Base-by-base conservation (phyloP, 2,888 invertebrate species). In the Coecobrya sp. region DNA sequence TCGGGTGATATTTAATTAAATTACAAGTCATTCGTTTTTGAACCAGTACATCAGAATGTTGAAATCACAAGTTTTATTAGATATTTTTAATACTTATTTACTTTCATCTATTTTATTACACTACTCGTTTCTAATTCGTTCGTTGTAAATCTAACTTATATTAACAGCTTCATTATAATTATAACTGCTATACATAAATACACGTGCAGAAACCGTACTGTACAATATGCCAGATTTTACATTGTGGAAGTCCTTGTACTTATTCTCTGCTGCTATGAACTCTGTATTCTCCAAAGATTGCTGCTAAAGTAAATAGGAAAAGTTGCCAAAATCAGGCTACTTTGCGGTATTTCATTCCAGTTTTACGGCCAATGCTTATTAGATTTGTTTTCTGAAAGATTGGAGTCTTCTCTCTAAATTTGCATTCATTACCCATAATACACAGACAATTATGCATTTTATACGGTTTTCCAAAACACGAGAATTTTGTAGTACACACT, bases 321-420 rank as follows among this genome's bases (percentile, higher is more conserved):
- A 90, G 89, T 90, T 90, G 89, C 73, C 89, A 90, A 90, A 90
- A 68, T 84, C 76, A 25, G 76, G 85, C 36, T 85, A 90, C 73
- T 89, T 55, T 85, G 85, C 62, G 73, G 73, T 90, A 90, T 90
- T 85, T 90, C 89, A 90, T 90, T 90, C 89, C 84, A 82, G 76
- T 90, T 89, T 89, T 89, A 89, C 85, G 89, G 76, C 85, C 85
- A 76, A 45, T 90, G 85, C 84, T 85, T 90, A 90, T 85, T 84
- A 90, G 85, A 90, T 85, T 84, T 85, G 85, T 85, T 90, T 90
- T 85, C 89, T 90, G 76, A 90, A 90, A 90, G 89, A 90, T 90
- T 82, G 36, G 88, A 76, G 73, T 90, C 89, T 73, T 73, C 85
- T 85, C 85, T 76, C 85, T 22, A 76, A 90, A 90, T 90, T 90